Conservation (phyloP, 1,140 invertebrate genomes). For the Acromyrmex charruanus region DNA sequence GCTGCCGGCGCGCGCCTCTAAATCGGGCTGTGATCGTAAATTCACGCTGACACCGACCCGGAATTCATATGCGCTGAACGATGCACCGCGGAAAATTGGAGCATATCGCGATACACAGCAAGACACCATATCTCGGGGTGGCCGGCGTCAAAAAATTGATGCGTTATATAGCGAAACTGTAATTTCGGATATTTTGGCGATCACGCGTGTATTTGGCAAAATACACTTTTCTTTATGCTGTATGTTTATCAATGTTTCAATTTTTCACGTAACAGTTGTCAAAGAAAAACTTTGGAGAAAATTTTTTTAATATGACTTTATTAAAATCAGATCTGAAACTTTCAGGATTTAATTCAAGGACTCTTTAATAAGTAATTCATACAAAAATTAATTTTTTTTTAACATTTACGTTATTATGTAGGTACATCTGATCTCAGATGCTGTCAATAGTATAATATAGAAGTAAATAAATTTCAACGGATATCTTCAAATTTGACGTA, state of each 20-base stretch:
- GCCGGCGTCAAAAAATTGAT: conserved; percentile 63
- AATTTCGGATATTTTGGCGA: conserved; percentile 28
- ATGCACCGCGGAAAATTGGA: conserved; percentile 73
- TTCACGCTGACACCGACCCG: conserved; percentile 68
- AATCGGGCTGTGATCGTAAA: conserved; percentile 77
- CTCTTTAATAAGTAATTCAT: no score
- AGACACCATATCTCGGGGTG: conserved; percentile 54
- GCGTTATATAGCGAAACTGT: neutral
- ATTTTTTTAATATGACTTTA: no score
- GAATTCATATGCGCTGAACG: conserved; percentile 64
- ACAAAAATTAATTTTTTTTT: no score
- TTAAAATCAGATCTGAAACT: no score
- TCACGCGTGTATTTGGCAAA: conserved; percentile 32
- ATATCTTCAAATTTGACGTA: no score
- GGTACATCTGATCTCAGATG: no score
- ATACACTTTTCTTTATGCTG: neutral
- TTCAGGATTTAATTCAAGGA: no score
- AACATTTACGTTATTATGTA: no score
- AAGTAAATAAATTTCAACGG: no score
- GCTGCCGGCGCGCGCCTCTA: conserved; percentile 68
- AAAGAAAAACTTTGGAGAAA: neutral
- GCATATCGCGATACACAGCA: conserved; percentile 58
- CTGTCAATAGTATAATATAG: no score
- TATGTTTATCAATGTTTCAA: neutral
- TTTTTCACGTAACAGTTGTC: neutral